Evolutionary conservation across 1,140 invertebrate species (phyloP).

Genomic region (Argopecten irradians): DNA sequence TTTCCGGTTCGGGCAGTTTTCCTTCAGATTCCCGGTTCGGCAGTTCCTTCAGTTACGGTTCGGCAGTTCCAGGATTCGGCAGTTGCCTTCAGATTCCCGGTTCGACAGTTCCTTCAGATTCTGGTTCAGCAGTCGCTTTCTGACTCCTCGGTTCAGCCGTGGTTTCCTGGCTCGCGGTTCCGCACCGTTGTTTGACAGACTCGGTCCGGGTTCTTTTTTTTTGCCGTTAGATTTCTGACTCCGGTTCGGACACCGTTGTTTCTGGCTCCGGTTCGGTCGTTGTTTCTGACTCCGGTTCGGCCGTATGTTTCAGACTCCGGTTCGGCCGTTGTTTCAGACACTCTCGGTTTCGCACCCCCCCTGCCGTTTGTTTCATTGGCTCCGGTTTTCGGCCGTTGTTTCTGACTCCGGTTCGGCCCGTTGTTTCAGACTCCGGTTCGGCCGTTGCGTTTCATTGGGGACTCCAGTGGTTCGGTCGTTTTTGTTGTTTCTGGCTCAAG

Average conservation of each 20-base stretch:
- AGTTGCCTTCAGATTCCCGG: too few relatives aligned
- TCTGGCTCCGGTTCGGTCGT: not conserved
- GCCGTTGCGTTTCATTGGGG: constrained; percentile 41
- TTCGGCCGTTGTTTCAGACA: constrained; percentile 20
- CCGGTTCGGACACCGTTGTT: not conserved
- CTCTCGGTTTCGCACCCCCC: too few relatives aligned
- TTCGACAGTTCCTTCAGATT: not conserved
- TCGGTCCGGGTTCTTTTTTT: too few relatives aligned
- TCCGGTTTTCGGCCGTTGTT: constrained; percentile 29
- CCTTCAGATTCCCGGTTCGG: constrained; percentile 29
- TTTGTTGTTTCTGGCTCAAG: constrained; percentile 39
- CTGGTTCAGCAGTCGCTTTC: not conserved
- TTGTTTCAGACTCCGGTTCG: constrained; percentile 38
- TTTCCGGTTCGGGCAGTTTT: constrained; percentile 30
- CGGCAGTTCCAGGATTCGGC: too few relatives aligned
- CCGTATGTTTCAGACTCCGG: not conserved
- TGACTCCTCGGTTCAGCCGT: not conserved
- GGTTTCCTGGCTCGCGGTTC: not conserved
- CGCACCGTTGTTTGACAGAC: constrained; percentile 9
- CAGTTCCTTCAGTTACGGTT: not conserved
- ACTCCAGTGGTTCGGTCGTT: constrained; percentile 37
- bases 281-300: not conserved
- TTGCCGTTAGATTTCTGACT: not conserved
- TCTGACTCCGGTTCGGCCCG: constrained; percentile 34
- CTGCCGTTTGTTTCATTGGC: too few relatives aligned